phyloP scores from a whole-genome alignment of 2,113 vertebrate genomes.

The Ahaetulla prasina region DNA sequence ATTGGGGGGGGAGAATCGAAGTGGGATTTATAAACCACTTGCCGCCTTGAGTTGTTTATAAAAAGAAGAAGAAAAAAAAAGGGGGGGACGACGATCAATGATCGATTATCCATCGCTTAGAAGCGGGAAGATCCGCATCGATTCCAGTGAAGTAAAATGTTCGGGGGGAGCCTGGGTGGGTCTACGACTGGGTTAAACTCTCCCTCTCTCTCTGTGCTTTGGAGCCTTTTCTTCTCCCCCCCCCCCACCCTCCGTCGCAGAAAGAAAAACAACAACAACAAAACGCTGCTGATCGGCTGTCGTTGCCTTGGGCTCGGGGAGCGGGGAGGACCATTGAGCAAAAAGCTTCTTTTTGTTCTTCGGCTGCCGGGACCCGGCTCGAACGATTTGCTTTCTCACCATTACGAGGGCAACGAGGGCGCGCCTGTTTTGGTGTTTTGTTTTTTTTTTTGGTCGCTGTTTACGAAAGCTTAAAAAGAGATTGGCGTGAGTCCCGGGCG shows the following conservation, averaged over 20 bases:
- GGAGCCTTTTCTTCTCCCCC: not conserved
- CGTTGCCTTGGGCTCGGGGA: too few species aligned
- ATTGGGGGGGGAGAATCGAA: not conserved
- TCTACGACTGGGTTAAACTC: not conserved
- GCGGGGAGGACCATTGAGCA: not conserved
- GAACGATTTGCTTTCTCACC: not conserved
- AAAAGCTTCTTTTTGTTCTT: not conserved
- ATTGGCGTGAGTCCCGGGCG: not conserved
- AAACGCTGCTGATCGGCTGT: not conserved
- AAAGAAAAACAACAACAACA: too few species aligned
- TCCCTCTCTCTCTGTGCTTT: not conserved
- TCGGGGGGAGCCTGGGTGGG: too few species aligned
- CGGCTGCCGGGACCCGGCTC: too few species aligned
- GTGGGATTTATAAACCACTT: not conserved
- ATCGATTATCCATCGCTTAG: not conserved
- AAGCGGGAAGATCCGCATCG: not conserved
- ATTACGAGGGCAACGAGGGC: too few species aligned
- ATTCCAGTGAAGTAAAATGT: not conserved
- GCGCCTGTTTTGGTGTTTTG: not conserved
- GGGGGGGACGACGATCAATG: not conserved
- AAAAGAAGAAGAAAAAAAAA: fast-evolving
- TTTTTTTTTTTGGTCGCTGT: not conserved
- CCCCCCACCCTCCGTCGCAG: not conserved
- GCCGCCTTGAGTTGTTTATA: not conserved
- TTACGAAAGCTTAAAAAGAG: too few species aligned